Evolutionary conservation across 2,113 vertebrate species (phyloP).

Genomic region (Gallinago jamesoni): DNA sequence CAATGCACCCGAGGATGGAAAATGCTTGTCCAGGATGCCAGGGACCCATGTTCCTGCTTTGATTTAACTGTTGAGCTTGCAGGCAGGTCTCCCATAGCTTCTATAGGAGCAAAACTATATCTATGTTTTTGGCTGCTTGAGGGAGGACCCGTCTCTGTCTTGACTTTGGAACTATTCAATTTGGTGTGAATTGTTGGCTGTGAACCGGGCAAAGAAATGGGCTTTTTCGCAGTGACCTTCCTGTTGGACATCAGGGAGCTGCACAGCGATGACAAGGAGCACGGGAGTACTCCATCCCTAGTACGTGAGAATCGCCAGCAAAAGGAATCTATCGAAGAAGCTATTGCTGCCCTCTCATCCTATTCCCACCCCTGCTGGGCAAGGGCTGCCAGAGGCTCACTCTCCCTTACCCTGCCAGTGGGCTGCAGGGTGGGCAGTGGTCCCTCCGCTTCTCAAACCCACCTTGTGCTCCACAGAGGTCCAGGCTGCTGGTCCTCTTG

Average conservation of each 20-base stretch:
- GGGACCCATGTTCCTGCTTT: not conserved
- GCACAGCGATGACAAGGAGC: rapidly evolving
- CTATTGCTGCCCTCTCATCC: not conserved
- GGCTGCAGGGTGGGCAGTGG: not conserved
- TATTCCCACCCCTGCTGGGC: not conserved
- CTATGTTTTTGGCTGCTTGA: not conserved
- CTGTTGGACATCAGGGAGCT: not conserved
- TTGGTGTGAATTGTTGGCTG: not conserved
- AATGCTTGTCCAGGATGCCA: not conserved
- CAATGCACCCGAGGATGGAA: not conserved
- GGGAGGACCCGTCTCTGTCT: not conserved
- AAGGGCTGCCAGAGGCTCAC: not conserved
- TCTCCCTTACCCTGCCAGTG: rapidly evolving
- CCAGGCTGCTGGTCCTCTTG: not conserved
- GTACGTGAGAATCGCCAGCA: not conserved
- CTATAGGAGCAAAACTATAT: not conserved
- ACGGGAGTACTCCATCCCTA: no score
- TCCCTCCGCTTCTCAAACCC: not conserved
- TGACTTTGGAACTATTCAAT: not conserved
- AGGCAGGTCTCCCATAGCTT: not conserved
- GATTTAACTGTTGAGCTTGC: not conserved
- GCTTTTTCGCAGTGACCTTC: not conserved
- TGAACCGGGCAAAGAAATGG: not conserved
- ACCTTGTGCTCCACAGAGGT: rapidly evolving
- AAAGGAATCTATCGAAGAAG: not conserved